Evolutionary conservation across 2,888 invertebrate genomes (phyloP).

Genomic region (Eilema griseolum): DNA sequence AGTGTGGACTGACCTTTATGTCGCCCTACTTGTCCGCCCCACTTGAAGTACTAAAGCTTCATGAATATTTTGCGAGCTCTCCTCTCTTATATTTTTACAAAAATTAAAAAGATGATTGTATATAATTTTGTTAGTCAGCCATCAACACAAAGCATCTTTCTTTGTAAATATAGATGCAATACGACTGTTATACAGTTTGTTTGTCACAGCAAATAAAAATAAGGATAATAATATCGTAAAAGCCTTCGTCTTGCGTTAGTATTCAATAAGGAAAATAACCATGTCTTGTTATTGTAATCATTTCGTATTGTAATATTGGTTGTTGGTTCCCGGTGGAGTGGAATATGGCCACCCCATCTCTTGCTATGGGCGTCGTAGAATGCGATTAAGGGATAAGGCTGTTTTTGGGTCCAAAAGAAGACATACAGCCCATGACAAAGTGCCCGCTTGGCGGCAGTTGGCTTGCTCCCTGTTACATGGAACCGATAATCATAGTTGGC

Average conservation of each 20-base stretch:
- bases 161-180: background rate
- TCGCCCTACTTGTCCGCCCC: constrained; percentile 37
- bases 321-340: too few species aligned
- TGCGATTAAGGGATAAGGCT: too few species aligned
- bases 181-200: background rate
- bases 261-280: constrained; percentile 12
- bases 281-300: background rate
- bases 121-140: too few species aligned
- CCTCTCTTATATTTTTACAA: constrained; percentile 32
- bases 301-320: background rate
- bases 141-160: background rate
- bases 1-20: background rate
- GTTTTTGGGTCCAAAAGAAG: too few species aligned
- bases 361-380: too few species aligned
- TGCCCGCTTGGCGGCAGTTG: too few species aligned
- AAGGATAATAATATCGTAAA: constrained; percentile 1
- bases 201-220: background rate
- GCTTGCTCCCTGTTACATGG: too few species aligned
- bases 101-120: constrained; percentile 27
- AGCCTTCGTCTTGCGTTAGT: constrained; percentile 3
- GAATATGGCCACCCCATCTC: too few species aligned
- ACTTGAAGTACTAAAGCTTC: constrained; percentile 48
- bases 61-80: constrained; percentile 51
- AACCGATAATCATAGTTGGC: too few species aligned
- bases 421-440: too few species aligned